A percentile compares a stretch with the other conserved stretches of the same genome.
phyloP scores from a whole-genome alignment of 1,140 invertebrate species.

The Magallana angulata region DNA sequence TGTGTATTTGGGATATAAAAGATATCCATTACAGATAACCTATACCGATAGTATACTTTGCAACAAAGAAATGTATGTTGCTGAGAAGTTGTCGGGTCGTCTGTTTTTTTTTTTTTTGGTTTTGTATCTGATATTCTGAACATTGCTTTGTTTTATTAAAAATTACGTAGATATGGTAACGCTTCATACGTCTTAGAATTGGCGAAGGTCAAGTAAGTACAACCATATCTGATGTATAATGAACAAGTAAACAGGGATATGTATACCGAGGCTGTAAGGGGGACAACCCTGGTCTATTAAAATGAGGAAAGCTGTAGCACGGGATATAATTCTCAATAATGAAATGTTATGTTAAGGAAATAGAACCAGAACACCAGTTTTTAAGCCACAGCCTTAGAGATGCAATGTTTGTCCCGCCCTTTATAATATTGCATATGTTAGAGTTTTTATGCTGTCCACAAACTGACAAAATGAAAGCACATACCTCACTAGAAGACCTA shows the following conservation, averaged over 20 bases:
- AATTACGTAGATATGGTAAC: neutral
- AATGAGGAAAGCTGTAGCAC: neutral
- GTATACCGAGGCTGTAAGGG: neutral
- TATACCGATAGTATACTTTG: neutral
- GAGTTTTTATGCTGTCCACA: neutral
- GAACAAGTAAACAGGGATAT: neutral
- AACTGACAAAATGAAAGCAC: neutral
- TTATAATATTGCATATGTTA: neutral
- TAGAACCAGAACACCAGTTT: neutral
- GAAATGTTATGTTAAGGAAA: neutral
- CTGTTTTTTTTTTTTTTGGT: slow-evolving; percentile 4
- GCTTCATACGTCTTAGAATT: neutral
- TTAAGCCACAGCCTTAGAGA: neutral
- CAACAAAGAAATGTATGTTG: neutral
- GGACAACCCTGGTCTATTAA: neutral
- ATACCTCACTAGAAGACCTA: neutral
- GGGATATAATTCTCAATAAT: neutral
- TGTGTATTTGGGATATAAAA: too few relatives aligned
- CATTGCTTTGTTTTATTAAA: neutral
- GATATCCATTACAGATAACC: too few relatives aligned
- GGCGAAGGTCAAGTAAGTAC: neutral
- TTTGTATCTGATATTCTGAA: neutral
- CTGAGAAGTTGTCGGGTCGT: neutral
- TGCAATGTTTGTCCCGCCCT: neutral
- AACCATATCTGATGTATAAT: neutral